A percentile compares a stretch with the other conserved stretches of the same genome.
phyloP scores from a whole-genome alignment of 2,888 invertebrate genomes.

The Druceiella hillmani region DNA sequence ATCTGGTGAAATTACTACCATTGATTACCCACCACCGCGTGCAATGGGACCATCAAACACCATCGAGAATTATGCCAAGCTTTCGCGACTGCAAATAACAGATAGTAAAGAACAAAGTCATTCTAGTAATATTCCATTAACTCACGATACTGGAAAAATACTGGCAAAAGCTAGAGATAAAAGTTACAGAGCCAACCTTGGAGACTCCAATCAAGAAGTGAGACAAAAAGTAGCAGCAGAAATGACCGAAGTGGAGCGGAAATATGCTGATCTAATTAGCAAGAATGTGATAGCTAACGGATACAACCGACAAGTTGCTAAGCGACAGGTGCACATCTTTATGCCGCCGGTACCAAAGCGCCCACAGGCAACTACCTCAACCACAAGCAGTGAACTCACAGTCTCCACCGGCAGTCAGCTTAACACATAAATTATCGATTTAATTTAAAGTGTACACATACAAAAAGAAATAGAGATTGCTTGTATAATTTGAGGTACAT shows the following conservation, averaged over 20 bases:
- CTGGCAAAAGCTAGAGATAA: too few relatives aligned
- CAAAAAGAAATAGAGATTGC: too few relatives aligned
- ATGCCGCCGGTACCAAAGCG: conserved; percentile 62
- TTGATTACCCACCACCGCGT: too few relatives aligned
- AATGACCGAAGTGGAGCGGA: conserved; percentile 38
- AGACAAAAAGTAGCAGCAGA: conserved; percentile 39
- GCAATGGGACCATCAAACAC: too few relatives aligned
- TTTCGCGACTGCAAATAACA: too few relatives aligned
- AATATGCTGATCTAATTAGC: conserved; percentile 41
- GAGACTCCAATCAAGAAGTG: conserved; percentile 34
- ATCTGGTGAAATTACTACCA: too few relatives aligned
- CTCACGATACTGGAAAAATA: too few relatives aligned
- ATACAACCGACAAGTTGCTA: conserved; percentile 35
- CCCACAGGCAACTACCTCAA: conserved; percentile 28
- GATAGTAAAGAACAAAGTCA: too few relatives aligned
- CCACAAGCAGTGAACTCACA: conserved; percentile 27
- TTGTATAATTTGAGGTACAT: too few relatives aligned
- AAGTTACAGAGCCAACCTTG: too few relatives aligned
- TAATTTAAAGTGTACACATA: neutral
- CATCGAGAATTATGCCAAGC: conserved; percentile 48
- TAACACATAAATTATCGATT: conserved; percentile 3
- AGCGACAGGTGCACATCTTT: conserved; percentile 69
- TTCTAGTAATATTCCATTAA: too few relatives aligned
- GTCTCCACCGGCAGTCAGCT: conserved; percentile 9
- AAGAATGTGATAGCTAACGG: conserved; percentile 43